These are phyloP conservation scores for Zosterops lateralis DNA, from an alignment of 2,113 vertebrate genomes.

Conservation along the genomic window DNA sequence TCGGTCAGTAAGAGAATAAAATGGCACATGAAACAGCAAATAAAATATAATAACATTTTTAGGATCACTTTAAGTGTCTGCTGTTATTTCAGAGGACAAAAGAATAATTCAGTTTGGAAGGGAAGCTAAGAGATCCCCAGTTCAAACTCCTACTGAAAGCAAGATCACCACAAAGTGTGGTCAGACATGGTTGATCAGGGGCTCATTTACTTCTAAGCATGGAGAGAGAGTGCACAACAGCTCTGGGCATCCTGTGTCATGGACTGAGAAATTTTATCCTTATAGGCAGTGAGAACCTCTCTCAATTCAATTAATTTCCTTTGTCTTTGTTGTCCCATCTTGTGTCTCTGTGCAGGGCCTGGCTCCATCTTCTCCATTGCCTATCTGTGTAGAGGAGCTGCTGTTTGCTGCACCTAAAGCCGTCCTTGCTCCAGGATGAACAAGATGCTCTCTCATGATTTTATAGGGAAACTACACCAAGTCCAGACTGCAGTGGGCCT, in stretches of 20 bases:
- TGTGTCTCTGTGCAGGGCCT: not conserved
- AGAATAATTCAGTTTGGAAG: not conserved
- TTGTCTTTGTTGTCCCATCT: not conserved
- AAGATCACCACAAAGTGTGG: not conserved
- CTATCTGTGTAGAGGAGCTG: not conserved
- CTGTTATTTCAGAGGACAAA: not conserved
- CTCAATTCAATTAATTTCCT: not conserved
- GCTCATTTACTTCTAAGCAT: not conserved
- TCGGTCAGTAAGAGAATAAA: not conserved
- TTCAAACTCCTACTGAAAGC: not conserved
- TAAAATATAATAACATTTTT: not conserved
- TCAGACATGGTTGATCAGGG: not conserved
- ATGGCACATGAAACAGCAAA: not conserved
- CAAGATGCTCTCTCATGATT: not conserved
- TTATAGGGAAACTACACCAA: not conserved
- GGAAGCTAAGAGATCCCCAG: not conserved
- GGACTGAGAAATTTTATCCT: not conserved
- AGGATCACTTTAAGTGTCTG: not conserved
- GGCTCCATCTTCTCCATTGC: not conserved
- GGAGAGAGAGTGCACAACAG: not conserved
- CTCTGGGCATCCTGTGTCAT: not conserved
- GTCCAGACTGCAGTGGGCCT: not conserved
- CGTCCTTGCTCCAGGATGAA: not conserved
- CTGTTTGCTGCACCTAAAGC: not conserved
- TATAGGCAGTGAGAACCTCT: not conserved